Percentiles rank a stretch among this genome's conserved stretches.
Conservation (phyloP, 2,797 vertebrate species). For the Manis javanica region DNA sequence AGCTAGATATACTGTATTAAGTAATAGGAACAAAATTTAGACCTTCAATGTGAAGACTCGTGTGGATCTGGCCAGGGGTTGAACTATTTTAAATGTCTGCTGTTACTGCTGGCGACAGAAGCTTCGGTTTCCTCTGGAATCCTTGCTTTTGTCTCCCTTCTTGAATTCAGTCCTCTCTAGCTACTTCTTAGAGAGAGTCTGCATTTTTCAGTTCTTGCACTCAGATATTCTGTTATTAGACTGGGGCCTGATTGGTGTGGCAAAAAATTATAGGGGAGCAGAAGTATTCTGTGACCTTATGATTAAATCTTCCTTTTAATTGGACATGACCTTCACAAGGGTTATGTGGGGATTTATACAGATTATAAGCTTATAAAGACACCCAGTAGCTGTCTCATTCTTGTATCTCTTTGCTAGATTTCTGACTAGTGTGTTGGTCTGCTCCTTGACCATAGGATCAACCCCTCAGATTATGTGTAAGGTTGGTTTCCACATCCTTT, state of each 20-base stretch:
- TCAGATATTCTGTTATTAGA: neutral
- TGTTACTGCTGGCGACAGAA: neutral
- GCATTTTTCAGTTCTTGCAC: neutral
- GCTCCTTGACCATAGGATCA: neutral
- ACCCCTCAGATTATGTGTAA: no score
- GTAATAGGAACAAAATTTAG: no score
- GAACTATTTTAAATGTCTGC: neutral
- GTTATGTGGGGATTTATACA: rapidly evolving
- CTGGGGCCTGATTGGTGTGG: neutral
- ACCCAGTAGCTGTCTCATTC: rapidly evolving
- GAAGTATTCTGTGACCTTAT: no score
- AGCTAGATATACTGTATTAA: neutral
- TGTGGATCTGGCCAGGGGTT: neutral
- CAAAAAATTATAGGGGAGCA: no score
- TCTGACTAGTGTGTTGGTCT: no score
- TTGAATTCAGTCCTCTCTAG: neutral
- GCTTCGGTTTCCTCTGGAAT: neutral
- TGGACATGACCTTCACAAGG: neutral
- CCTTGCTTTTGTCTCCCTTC: neutral
- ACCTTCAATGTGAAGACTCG: neutral
- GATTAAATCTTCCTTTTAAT: neutral
- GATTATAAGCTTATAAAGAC: neutral
- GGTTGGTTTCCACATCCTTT: neutral
- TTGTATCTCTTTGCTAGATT: neutral
- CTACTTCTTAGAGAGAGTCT: neutral